These are phyloP conservation scores for Montipora sp. DNA, from an alignment of 64 coral and sea anemone genomes.

Conservation along the genomic window DNA sequence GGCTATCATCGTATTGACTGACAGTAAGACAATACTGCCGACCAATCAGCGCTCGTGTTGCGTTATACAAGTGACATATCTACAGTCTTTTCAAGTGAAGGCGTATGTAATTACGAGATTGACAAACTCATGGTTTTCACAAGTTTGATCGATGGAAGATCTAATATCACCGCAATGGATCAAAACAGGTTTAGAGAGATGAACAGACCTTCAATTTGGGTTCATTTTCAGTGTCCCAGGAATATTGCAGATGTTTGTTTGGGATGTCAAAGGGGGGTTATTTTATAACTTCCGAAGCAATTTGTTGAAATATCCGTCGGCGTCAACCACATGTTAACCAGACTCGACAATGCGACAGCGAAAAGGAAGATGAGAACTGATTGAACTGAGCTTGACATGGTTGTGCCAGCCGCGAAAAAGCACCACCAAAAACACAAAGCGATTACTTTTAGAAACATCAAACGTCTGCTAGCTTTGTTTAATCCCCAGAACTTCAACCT, in stretches of 20 bases:
- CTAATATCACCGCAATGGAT: neutral
- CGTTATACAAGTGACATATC: conserved; percentile 27
- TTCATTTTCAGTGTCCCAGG: neutral
- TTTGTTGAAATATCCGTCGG: conserved; percentile 50
- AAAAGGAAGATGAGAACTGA: neutral
- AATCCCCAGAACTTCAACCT: neutral
- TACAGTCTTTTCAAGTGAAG: conserved; percentile 25
- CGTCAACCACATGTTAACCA: conserved; percentile 39
- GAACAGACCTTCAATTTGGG: neutral
- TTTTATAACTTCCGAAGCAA: conserved; percentile 47
- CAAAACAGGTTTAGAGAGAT: conserved; percentile 2
- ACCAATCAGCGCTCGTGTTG: conserved; percentile 37
- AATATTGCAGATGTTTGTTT: conserved; percentile 43
- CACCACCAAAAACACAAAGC: neutral
- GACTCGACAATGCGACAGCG: neutral
- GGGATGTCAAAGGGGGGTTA: neutral
- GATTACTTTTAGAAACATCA: neutral
- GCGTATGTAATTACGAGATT: conserved; percentile 26
- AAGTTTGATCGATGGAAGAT: conserved; percentile 45
- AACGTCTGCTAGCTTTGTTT: neutral
- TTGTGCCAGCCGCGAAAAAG: neutral
- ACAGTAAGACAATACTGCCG: neutral
- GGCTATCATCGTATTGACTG: conserved; percentile 25
- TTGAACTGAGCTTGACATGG: neutral
- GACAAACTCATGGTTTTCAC: conserved; percentile 34